Percentiles rank a stretch among this genome's conserved stretches.
Conservation (phyloP, 2,888 invertebrate species). For the Dexiosoma caninum region DNA sequence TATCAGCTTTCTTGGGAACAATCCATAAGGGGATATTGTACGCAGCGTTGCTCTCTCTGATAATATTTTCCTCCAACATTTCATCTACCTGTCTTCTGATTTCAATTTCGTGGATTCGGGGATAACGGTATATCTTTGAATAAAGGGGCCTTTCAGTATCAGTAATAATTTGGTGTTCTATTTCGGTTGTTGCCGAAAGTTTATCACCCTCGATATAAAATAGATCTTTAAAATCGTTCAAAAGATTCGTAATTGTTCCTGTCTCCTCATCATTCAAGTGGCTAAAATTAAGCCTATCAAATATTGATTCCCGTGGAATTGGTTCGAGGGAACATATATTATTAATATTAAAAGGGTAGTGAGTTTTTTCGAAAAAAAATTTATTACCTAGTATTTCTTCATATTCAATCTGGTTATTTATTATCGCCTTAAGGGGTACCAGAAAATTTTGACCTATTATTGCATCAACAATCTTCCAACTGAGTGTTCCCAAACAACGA, state of each 20-base stretch:
- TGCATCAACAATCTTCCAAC: too few species aligned
- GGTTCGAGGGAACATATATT: too few species aligned
- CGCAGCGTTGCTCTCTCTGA: background rate
- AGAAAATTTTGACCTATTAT: too few species aligned
- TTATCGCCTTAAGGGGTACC: too few species aligned
- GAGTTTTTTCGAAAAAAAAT: too few species aligned
- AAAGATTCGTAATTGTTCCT: background rate
- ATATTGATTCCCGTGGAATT: too few species aligned
- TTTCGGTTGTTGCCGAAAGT: conserved; percentile 31
- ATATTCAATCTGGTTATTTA: too few species aligned
- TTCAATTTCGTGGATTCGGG: conserved; percentile 31
- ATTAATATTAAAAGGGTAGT: too few species aligned
- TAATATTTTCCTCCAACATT: background rate
- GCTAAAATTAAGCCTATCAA: too few species aligned
- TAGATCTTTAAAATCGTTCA: background rate
- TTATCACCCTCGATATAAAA: conserved; percentile 37
- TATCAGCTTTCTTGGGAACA: background rate
- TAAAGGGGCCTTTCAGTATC: conserved; percentile 23
- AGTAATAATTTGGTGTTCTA: conserved; percentile 51
- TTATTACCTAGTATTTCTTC: too few species aligned
- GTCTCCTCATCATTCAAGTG: conserved; percentile 21
- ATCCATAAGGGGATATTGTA: background rate
- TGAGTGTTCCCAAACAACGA: too few species aligned
- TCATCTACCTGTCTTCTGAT: background rate
- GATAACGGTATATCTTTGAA: conserved; percentile 46